phyloP scores from a whole-genome alignment of 2,888 invertebrate species.

The Macroteleia sp. region DNA sequence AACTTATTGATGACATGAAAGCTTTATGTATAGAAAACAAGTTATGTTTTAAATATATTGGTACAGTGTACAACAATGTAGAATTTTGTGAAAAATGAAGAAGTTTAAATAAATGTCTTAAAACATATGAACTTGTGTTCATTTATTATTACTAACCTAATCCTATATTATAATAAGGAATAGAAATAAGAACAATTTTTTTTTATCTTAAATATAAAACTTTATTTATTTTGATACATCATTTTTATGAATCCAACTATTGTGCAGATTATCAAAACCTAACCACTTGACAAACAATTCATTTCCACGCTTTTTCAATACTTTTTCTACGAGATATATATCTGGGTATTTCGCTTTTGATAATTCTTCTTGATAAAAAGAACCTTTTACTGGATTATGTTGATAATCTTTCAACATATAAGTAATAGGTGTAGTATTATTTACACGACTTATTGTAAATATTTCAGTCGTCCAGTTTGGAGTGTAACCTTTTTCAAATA shows the following conservation, averaged over 20 bases:
- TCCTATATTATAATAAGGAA: too few species aligned
- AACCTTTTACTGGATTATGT: slow-evolving; percentile 7
- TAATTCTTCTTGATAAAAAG: slow-evolving; percentile 28
- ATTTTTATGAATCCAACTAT: slow-evolving; percentile 23
- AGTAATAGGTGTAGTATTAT: slow-evolving; percentile 19
- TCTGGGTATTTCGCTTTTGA: slow-evolving; percentile 2
- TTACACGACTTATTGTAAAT: slow-evolving; percentile 11
- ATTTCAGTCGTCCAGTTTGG: slow-evolving; percentile 25
- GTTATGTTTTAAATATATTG: too few species aligned
- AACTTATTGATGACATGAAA: too few species aligned
- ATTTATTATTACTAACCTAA: too few species aligned
- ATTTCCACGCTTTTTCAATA: slow-evolving; percentile 12
- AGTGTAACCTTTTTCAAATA: slow-evolving; percentile 26
- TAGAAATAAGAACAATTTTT: background rate
- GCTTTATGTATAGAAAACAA: too few species aligned
- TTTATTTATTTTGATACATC: too few species aligned
- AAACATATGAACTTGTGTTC: too few species aligned
- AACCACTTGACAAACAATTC: slow-evolving; percentile 29
- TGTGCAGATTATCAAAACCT: slow-evolving; percentile 12
- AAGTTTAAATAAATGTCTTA: too few species aligned
- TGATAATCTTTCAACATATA: slow-evolving; percentile 27
- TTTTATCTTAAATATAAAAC: too few species aligned
- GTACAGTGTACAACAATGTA: too few species aligned
- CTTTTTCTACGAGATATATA: slow-evolving; percentile 17
- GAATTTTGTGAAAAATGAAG: too few species aligned